Base-by-base conservation (phyloP, 2,797 vertebrate genomes). In the Dipus sagitta region DNA sequence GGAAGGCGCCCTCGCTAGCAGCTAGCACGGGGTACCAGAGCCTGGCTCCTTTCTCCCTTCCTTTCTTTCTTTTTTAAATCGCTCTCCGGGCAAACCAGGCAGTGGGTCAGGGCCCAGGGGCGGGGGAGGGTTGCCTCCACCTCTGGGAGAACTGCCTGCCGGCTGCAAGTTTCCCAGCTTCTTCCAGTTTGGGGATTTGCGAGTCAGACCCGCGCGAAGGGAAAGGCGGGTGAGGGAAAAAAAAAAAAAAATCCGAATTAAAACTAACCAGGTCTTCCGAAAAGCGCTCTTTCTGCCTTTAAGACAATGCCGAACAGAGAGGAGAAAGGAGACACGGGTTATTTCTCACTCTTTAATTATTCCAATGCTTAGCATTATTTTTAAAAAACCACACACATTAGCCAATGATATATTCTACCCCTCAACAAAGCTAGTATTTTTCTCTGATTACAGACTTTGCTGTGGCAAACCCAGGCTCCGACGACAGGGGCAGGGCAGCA, bases 321-420 rank as follows among this genome's bases (percentile, higher is more conserved):
- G 81, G 62, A 88, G 93, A 91, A 77, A 93, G 80, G 60, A 92
- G 67, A 95, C 86, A 93, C 7, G 76, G 95, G 92, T 97, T 96
- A 93, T 90, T 97, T 93, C 95, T 95, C 96, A 96, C 93, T 96
- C 96, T 96, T 97, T 96, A 97, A 97, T 97, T 96, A 97, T 95
- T 93, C 91, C 91, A 82, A 92, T 88, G 90, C 94, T 94, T 96
- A 90, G 87, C 91, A 89, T 96, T 96, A 97, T 95, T 96, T 77
- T 60, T 76, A 52, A 81, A 91, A 94, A 95, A 67, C 95, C 96
- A 92, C 96, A 96, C 95, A 96, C 95, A 97, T 96, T 96, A 96
- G 96, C 96, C 96, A 96, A 96, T 96, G 97, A 93, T 94, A 94
- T 75, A 94, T 83, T 92, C 93, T 92, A 94, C 88, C 93, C 93